Percentiles rank a stretch among this genome's conserved stretches.
phyloP scores from a whole-genome alignment of 2,113 vertebrate species.

The Lycaon pictus region DNA sequence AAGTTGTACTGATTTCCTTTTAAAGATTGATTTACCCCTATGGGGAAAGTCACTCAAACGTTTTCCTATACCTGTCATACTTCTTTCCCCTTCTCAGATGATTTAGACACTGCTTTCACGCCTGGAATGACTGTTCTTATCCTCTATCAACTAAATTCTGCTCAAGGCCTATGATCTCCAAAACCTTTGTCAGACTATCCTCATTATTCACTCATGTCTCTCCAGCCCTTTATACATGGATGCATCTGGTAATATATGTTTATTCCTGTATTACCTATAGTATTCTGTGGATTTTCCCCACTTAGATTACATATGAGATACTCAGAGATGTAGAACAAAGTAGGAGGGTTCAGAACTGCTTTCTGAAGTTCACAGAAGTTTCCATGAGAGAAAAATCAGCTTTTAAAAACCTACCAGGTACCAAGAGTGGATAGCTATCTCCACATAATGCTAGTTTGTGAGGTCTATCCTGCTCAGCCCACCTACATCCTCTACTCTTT shows the following conservation, averaged over 20 bases:
- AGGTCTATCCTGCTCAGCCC: accelerated
- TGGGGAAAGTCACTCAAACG: background rate
- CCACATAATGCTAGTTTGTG: too few relatives aligned
- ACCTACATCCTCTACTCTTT: background rate
- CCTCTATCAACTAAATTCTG: background rate
- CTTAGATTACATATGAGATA: background rate
- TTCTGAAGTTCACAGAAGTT: background rate
- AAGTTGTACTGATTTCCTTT: background rate
- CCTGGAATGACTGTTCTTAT: background rate
- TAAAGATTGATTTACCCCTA: background rate
- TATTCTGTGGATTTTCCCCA: background rate
- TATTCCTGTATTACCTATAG: background rate
- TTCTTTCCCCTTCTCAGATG: background rate
- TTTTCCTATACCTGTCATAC: background rate
- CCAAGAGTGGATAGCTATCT: background rate
- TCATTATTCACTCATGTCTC: background rate
- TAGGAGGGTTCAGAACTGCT: background rate
- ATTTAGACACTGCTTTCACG: background rate
- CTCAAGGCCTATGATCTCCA: background rate
- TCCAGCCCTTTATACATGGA: background rate
- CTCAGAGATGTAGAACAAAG: background rate
- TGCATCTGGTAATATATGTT: background rate
- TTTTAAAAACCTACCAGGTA: background rate
- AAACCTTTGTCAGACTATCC: background rate
- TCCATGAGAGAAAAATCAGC: background rate